Conservation (phyloP, 2,797 vertebrate genomes). For the Acridotheres tristis region DNA sequence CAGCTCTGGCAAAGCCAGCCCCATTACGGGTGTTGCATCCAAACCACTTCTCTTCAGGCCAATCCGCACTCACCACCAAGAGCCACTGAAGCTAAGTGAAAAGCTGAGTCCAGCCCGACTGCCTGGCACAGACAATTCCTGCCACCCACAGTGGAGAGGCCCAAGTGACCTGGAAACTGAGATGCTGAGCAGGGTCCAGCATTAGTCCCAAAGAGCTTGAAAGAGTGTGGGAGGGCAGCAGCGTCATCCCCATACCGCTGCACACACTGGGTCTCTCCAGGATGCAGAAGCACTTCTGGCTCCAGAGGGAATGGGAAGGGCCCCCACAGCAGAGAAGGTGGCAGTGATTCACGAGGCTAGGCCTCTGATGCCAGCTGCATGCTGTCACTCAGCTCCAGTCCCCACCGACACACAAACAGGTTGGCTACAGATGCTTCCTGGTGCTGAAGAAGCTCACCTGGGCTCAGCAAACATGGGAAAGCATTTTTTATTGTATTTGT, state of each 20-base stretch:
- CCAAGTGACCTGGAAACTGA: neutral
- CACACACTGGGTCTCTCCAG: neutral
- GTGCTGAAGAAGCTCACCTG: neutral
- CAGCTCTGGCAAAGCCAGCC: neutral
- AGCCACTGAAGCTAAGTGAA: neutral
- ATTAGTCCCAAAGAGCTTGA: neutral
- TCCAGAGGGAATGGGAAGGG: neutral
- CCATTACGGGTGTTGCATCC: accelerated
- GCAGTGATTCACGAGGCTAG: neutral
- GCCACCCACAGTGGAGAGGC: accelerated
- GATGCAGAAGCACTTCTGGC: neutral
- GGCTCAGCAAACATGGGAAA: accelerated
- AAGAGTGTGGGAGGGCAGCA: neutral
- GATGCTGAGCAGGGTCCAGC: neutral
- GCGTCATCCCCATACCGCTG: neutral
- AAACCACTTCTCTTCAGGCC: neutral
- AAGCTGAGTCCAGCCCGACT: accelerated
- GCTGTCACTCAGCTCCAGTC: neutral
- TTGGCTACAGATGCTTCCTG: neutral
- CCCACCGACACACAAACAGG: accelerated
- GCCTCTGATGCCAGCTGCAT: neutral
- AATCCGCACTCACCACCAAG: neutral
- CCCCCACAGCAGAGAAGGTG: accelerated
- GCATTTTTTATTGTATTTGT: neutral
- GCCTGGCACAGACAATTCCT: neutral